Conservation (phyloP, 1,140 invertebrate species). For the Drosophila sucinea region DNA sequence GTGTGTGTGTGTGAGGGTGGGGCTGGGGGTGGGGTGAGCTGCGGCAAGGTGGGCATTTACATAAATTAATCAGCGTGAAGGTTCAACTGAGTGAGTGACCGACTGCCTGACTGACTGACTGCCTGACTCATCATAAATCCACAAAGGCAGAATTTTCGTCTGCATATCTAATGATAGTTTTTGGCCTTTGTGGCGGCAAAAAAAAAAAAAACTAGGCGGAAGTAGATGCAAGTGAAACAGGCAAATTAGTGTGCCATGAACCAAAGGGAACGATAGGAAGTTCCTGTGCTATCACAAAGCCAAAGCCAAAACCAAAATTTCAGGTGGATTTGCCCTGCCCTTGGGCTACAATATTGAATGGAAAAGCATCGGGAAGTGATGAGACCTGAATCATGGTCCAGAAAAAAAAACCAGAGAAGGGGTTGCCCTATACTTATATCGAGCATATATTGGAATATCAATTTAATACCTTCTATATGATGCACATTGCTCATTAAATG, state of each 20-base stretch:
- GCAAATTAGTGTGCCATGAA: slow-evolving; percentile 16
- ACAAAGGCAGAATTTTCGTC: slow-evolving; percentile 28
- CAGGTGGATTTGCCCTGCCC: slow-evolving; percentile 34
- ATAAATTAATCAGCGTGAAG: slow-evolving; percentile 52
- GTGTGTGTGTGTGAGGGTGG: neutral
- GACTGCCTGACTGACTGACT: slow-evolving; percentile 24
- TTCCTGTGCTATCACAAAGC: slow-evolving; percentile 25
- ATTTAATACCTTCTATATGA: no score
- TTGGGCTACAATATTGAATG: slow-evolving; percentile 39
- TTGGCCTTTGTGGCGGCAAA: slow-evolving; percentile 9
- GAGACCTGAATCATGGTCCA: neutral
- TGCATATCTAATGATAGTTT: slow-evolving; percentile 14
- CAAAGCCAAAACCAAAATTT: slow-evolving; percentile 29
- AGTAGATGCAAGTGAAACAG: slow-evolving; percentile 26
- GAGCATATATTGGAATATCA: no score
- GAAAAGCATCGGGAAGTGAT: slow-evolving; percentile 10
- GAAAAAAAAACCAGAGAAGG: neutral
- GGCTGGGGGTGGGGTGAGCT: neutral
- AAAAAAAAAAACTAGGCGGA: slow-evolving; percentile 10
- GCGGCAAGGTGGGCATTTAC: slow-evolving; percentile 36
- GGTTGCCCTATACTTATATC: neutral
- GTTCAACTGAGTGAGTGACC: slow-evolving; percentile 18
- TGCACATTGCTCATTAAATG: no score
- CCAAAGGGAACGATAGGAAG: neutral
- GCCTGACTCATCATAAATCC: slow-evolving; percentile 41